Percentiles rank a stretch among this genome's conserved stretches.
Evolutionary conservation across 2,888 invertebrate genomes (phyloP).

Genomic region (Drosophila mercatorum): DNA sequence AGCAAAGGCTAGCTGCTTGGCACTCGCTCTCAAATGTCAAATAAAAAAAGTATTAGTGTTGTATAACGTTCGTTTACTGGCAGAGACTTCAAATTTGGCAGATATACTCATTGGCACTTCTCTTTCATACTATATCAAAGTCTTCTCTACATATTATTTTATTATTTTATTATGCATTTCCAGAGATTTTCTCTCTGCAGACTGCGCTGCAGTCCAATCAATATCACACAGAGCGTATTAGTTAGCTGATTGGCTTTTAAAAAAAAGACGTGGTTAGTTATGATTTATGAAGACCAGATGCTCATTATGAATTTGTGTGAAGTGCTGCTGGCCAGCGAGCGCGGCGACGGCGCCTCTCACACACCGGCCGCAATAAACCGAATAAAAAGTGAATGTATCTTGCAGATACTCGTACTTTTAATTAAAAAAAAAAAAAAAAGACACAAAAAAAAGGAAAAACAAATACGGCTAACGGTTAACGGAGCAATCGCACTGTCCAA

Average conservation of each 20-base stretch:
- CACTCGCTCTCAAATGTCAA: too few relatives aligned
- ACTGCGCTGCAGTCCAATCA: slow-evolving; percentile 7
- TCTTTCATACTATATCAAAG: too few relatives aligned
- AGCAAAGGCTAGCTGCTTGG: too few relatives aligned
- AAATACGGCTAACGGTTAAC: slow-evolving; percentile 32
- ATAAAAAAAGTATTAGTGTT: too few relatives aligned
- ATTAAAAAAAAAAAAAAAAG: slow-evolving; percentile 48
- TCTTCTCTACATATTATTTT: neutral
- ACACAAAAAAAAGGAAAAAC: slow-evolving; percentile 10
- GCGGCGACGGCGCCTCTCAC: slow-evolving; percentile 10
- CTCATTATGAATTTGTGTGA: slow-evolving; percentile 27
- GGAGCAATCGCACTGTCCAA: slow-evolving; percentile 66
- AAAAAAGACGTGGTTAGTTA: slow-evolving; percentile 16
- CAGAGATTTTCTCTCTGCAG: neutral
- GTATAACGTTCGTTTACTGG: too few relatives aligned
- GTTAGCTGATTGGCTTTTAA: slow-evolving; percentile 13
- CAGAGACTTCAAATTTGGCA: too few relatives aligned
- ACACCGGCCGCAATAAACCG: slow-evolving; percentile 26
- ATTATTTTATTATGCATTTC: neutral
- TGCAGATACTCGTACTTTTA: slow-evolving; percentile 62
- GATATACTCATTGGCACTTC: too few relatives aligned
- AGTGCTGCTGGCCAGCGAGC: slow-evolving; percentile 25
- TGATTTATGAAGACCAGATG: slow-evolving; percentile 22
- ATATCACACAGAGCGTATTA: slow-evolving; percentile 25
- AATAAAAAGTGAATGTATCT: slow-evolving; percentile 73